Conservation (phyloP, 2,888 invertebrate species). For the Nomada ruficornis region DNA sequence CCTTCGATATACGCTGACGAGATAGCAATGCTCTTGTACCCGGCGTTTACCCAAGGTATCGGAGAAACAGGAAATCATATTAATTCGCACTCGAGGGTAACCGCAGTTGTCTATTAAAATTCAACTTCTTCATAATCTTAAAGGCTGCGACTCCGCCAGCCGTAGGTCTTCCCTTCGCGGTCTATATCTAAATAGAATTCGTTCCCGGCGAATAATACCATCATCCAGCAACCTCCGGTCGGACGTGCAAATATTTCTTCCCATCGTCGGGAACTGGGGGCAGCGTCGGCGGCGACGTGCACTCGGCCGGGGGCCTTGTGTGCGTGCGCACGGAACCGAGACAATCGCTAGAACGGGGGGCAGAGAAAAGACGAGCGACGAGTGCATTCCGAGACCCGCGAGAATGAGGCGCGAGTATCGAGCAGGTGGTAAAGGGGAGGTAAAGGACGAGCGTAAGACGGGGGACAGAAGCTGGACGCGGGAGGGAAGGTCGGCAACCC, state of each 20-base stretch:
- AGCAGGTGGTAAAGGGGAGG: conserved; percentile 64
- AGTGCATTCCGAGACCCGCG: conserved; percentile 67
- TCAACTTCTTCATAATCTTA: too few species aligned
- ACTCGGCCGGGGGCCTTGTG: conserved; percentile 22
- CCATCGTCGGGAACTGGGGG: conserved; percentile 19
- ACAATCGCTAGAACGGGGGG: conserved; percentile 59
- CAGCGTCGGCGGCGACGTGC: conserved; percentile 24
- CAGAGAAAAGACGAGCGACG: conserved; percentile 59
- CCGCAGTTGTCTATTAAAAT: too few species aligned
- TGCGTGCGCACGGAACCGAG: conserved; percentile 49
- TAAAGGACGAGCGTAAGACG: conserved; percentile 59
- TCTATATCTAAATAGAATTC: conserved; percentile 8
- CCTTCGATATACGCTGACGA: conserved; percentile 10
- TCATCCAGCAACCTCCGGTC: conserved; percentile 48
- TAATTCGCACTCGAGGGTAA: too few species aligned
- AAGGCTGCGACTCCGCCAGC: too few species aligned
- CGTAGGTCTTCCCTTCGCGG: neutral
- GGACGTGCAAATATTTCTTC: conserved; percentile 57
- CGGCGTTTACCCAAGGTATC: neutral
- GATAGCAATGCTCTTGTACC: conserved; percentile 9
- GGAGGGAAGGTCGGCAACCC: conserved; percentile 59
- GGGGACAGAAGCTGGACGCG: conserved; percentile 47
- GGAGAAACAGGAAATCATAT: neutral
- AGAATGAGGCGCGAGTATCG: conserved; percentile 68
- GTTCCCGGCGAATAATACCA: conserved; percentile 40